phyloP scores from a whole-genome alignment of 2,113 vertebrate species.

The Strix aluco region DNA sequence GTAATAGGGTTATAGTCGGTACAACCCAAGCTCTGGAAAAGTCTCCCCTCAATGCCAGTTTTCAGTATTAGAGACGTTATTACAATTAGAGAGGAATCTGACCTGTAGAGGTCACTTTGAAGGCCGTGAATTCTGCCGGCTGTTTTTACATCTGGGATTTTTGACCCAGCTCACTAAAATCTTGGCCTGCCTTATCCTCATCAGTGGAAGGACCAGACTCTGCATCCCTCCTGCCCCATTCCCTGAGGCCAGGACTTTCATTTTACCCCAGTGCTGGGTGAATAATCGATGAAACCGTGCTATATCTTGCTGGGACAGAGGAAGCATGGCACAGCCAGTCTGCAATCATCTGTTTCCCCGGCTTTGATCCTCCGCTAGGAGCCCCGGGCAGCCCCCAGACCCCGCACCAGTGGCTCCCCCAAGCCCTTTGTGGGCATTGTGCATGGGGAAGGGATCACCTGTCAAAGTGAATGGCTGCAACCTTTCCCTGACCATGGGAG shows the following conservation, averaged over 20 bases:
- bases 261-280: background rate
- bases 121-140: background rate
- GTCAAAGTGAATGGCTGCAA: constrained; percentile 52
- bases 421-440: constrained; percentile 44
- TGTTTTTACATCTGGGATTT: background rate
- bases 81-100: background rate
- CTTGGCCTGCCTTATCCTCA: background rate
- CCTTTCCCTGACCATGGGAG: constrained; percentile 64
- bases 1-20: background rate
- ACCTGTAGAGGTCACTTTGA: background rate
- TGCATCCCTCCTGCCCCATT: background rate
- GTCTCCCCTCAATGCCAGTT: background rate
- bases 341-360: constrained; percentile 66
- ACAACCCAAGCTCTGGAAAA: background rate
- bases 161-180: background rate
- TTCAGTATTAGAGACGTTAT: background rate
- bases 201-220: background rate
- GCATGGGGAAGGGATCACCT: constrained; percentile 60
- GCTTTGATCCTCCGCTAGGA: constrained; percentile 68
- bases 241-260: constrained; percentile 41
- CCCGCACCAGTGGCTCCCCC: constrained; percentile 2
- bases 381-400: constrained; percentile 15
- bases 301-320: constrained; percentile 53
- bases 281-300: constrained; percentile 41
- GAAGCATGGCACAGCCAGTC: constrained; percentile 65